Evolutionary conservation across 2,797 vertebrate genomes (phyloP), one percentile per base, ranked within the genome.

Genomic region (Falco rusticolus): DNA sequence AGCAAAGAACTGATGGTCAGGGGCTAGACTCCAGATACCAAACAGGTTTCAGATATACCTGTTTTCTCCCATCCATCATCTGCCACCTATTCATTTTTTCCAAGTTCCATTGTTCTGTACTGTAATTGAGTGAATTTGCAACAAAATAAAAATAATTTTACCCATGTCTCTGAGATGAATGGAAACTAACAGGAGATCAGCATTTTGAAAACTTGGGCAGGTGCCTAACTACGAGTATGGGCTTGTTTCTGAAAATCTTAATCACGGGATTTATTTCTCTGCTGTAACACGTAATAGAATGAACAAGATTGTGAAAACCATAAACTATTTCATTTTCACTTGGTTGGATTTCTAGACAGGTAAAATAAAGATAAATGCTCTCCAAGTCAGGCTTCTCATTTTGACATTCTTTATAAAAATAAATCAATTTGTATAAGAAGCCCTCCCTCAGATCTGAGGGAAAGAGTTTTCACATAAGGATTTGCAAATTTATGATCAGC

Each of bases 341-440:
- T 92, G 71, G 68, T 81, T 78, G 59, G 43, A 78, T 86, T 90
- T 93, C 50, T 68, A 94, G 96, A 88, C 83, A 81, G 24, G 37
- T 70, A 91, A 91, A 94, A 97, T 90, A 71, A 91, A 93, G 82
- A 95, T 48, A 68, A 94, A 91, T 89, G 31, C 77, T 91, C 69
- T 88, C 28, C 24, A 66, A 50, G n/a, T 60, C 68, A 87, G 34
- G 43, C 5, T 80, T 84, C 45, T 77, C 43, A 24, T 80, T 87
- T 87, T 95, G 81, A 93, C 25, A 85, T 84, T 93, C 68, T 87
- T 80, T 89, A 87, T 91, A 65, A 9, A 75, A 94, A 75, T 54
- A 64, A 28, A 47, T 43, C 16, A 78, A 94, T 57, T 61, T 50
- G 6, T 60, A 50, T 47, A 60, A 83, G 34, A 83, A 85, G 7